Evolutionary conservation across 2,888 invertebrate species (phyloP).

Genomic region (Machimus atricapillus): DNA sequence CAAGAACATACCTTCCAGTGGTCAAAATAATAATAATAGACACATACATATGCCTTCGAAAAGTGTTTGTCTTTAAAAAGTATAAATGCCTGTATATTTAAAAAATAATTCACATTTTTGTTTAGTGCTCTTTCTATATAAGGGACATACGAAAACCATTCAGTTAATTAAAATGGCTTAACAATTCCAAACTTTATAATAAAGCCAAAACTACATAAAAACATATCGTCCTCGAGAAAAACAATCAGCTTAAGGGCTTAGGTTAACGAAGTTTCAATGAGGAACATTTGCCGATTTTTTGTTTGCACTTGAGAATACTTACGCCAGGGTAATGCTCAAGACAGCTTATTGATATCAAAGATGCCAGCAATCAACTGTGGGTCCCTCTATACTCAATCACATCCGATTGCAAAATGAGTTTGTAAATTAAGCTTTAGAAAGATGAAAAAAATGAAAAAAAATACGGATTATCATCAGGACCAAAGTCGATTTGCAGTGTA

Average conservation of each 20-base stretch:
- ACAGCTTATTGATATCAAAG: background rate
- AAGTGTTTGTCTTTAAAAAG: too few relatives aligned
- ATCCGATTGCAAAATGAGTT: background rate
- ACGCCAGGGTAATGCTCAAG: background rate
- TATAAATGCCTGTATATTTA: background rate
- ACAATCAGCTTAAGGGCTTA: background rate
- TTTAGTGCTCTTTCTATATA: background rate
- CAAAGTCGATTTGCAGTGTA: background rate
- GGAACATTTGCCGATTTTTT: background rate
- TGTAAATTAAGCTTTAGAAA: background rate
- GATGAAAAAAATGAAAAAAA: background rate
- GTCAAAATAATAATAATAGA: too few relatives aligned
- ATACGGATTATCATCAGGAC: background rate
- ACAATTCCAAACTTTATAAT: background rate
- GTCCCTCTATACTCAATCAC: background rate
- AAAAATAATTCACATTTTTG: background rate
- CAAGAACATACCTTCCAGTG: too few relatives aligned
- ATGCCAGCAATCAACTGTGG: background rate
- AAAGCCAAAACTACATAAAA: background rate
- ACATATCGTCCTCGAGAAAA: background rate
- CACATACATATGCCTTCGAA: too few relatives aligned
- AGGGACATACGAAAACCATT: too few relatives aligned
- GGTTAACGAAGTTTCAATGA: background rate
- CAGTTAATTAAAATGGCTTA: background rate
- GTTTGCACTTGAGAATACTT: background rate